phyloP scores from a whole-genome alignment of 2,797 vertebrate species.

The Knipowitschia caucasica region DNA sequence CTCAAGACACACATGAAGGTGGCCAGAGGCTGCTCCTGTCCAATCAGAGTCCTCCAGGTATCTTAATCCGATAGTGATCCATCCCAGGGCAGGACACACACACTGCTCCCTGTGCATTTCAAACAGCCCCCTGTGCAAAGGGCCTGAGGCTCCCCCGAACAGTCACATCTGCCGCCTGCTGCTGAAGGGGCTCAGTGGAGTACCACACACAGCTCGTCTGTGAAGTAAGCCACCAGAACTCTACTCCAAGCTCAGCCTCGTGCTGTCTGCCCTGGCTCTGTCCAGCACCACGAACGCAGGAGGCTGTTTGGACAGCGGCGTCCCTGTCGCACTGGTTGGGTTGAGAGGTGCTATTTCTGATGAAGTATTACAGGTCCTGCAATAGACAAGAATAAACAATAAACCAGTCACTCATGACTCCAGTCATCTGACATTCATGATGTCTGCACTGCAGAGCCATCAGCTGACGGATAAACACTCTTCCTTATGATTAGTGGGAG shows the following conservation, averaged over 20 bases:
- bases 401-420: conserved; percentile 15
- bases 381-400: conserved; percentile 15
- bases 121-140: conserved; percentile 49
- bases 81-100: conserved; percentile 53
- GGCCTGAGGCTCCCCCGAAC: conserved; percentile 39
- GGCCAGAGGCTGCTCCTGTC: conserved; percentile 64
- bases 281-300: conserved; percentile 23
- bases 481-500: not conserved
- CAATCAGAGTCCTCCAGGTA: conserved; percentile 75
- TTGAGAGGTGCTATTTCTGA: conserved; percentile 31
- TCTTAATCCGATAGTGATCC: conserved; percentile 73
- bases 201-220: conserved; percentile 37
- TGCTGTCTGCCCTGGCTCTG: conserved; percentile 20
- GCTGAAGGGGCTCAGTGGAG: conserved; percentile 40
- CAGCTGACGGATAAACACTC: not conserved
- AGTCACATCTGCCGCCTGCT: conserved; percentile 25
- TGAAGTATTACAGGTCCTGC: conserved; percentile 67
- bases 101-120: conserved; percentile 55
- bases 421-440: not conserved
- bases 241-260: conserved; percentile 56
- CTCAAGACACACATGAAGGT: conserved; percentile 42
- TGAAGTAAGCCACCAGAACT: conserved; percentile 43
- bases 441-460: conserved; percentile 8
- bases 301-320: conserved; percentile 39
- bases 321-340: conserved; percentile 37